A percentile compares a stretch with the other conserved stretches of the same genome.
Conservation (phyloP, 2,797 vertebrate genomes). For the Anas georgica region DNA sequence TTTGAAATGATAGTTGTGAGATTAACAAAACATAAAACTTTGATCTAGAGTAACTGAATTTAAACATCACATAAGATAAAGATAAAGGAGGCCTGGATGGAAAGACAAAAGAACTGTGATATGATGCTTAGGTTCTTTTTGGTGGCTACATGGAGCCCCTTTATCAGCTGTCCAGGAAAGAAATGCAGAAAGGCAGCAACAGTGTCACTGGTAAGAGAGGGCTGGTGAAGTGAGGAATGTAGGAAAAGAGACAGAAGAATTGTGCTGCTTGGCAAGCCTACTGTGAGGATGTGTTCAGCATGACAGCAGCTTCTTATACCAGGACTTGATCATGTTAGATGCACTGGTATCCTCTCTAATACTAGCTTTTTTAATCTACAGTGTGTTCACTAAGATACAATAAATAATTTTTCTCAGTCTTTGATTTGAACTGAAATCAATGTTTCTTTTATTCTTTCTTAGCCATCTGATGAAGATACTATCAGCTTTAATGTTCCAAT, state of each 20-base stretch:
- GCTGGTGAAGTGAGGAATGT: neutral
- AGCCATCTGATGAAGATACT: slow-evolving; percentile 95
- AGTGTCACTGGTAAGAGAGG: neutral
- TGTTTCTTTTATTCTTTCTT: neutral
- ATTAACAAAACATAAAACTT: neutral
- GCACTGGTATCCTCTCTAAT: neutral
- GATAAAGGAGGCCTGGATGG: neutral
- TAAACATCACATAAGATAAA: neutral
- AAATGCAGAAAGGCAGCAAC: neutral
- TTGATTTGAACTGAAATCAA: neutral
- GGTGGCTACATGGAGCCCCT: neutral
- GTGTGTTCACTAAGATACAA: too few relatives aligned
- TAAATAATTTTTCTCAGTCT: neutral
- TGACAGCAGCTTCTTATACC: neutral
- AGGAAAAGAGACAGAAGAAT: neutral
- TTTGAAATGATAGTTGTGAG: neutral
- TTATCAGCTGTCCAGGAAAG: neutral
- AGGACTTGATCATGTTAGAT: neutral
- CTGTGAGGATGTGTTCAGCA: neutral
- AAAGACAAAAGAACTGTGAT: neutral
- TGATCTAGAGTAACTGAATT: neutral
- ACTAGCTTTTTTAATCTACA: neutral
- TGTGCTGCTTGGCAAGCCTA: neutral
- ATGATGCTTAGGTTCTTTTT: neutral
- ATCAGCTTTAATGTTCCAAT: slow-evolving; percentile 89